Conservation (phyloP, 1,140 invertebrate genomes). For the Oncopeltus fasciatus region DNA sequence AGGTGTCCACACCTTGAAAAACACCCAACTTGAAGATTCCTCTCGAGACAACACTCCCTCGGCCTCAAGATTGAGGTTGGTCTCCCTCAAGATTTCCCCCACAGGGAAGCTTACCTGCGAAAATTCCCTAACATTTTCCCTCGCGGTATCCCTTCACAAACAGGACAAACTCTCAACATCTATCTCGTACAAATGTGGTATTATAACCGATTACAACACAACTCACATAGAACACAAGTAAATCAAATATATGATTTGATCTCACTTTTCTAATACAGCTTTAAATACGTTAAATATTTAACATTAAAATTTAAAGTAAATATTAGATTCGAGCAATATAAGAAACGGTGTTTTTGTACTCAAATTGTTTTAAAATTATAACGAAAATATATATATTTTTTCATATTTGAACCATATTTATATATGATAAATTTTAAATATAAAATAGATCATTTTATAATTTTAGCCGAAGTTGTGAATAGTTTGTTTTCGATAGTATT, state of each 20-base stretch:
- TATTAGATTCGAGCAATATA: constrained; percentile 19
- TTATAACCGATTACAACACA: constrained; percentile 14
- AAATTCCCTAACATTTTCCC: too few species aligned
- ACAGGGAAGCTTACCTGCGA: too few species aligned
- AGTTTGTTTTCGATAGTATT: constrained; percentile 5
- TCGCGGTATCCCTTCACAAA: too few species aligned
- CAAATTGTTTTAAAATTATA: constrained; percentile 19
- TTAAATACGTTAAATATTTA: constrained; percentile 14
- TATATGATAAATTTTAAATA: constrained; percentile 18
- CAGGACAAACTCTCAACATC: too few species aligned
- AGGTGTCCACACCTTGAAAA: too few species aligned
- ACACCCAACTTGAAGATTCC: too few species aligned
- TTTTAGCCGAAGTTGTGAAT: constrained; percentile 15
- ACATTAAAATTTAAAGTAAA: constrained; percentile 10
- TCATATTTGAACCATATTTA: constrained; percentile 22
- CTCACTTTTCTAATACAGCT: constrained; percentile 18
- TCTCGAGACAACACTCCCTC: too few species aligned
- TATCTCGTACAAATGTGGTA: constrained; percentile 11
- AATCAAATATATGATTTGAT: constrained; percentile 21
- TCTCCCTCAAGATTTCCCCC: too few species aligned
- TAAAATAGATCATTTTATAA: constrained; percentile 13
- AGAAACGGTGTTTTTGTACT: constrained; percentile 18
- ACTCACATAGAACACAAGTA: constrained; percentile 10
- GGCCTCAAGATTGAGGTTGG: too few species aligned
- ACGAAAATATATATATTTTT: constrained; percentile 20